Evolutionary conservation across 1,140 invertebrate genomes (phyloP).

Genomic region (Chrysomallon squamiferum): DNA sequence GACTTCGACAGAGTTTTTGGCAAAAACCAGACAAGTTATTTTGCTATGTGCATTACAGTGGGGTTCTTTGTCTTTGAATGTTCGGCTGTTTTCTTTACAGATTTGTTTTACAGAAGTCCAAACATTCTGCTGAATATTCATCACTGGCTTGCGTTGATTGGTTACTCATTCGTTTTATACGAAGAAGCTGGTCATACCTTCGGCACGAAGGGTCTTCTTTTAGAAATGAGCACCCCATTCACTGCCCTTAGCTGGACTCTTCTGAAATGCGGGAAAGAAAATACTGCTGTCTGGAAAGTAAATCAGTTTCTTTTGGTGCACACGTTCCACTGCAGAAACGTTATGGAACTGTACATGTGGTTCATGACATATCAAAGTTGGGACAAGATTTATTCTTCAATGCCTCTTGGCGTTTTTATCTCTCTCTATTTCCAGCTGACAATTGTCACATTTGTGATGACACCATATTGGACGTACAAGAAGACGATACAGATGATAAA

Average conservation of each 20-base stretch:
- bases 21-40: slow-evolving; percentile 38
- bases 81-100: slow-evolving; percentile 43
- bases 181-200: slow-evolving; percentile 43
- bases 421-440: slow-evolving; percentile 42
- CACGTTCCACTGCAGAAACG: slow-evolving; percentile 54
- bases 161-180: slow-evolving; percentile 35
- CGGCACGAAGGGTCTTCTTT: slow-evolving; percentile 45
- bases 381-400: slow-evolving; percentile 35
- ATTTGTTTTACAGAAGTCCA: slow-evolving; percentile 44
- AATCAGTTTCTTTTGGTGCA: slow-evolving; percentile 58
- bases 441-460: slow-evolving; percentile 52
- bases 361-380: slow-evolving; percentile 50
- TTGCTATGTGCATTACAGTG: slow-evolving; percentile 42
- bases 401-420: slow-evolving; percentile 44
- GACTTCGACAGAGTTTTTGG: slow-evolving; percentile 45
- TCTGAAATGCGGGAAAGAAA: slow-evolving; percentile 47
- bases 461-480: slow-evolving; percentile 61
- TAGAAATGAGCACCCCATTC: slow-evolving; percentile 59
- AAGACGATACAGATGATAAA: slow-evolving; percentile 57
- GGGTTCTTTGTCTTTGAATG: slow-evolving; percentile 59
- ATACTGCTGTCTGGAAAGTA: slow-evolving; percentile 48
- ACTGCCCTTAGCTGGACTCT: slow-evolving; percentile 55
- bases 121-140: slow-evolving; percentile 52
- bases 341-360: slow-evolving; percentile 52
- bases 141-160: slow-evolving; percentile 50